A percentile compares a stretch with the other conserved stretches of the same genome.
These are phyloP conservation scores for Euschistus heros DNA, from an alignment of 1,140 invertebrate genomes.

Conservation along the genomic window DNA sequence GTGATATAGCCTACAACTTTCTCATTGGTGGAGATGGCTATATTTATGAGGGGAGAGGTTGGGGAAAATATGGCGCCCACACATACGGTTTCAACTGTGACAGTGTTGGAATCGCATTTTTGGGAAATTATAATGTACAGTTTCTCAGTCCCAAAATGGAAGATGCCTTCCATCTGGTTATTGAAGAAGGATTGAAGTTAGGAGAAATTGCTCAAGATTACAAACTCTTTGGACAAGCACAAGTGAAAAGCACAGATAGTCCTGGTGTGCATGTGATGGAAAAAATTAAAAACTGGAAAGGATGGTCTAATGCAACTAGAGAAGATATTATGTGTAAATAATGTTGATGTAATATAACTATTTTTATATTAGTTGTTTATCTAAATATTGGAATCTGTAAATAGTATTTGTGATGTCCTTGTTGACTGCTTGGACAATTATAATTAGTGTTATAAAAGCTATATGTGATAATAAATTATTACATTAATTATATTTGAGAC, in stretches of 20 bases:
- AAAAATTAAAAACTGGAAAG: slow-evolving; percentile 1
- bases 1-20: slow-evolving; percentile 60
- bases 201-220: neutral
- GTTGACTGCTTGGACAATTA: too few species aligned
- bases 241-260: neutral
- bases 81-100: slow-evolving; percentile 51
- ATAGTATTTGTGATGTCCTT: too few species aligned
- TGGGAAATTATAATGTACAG: neutral
- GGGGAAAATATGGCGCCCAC: slow-evolving; percentile 54
- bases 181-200: neutral
- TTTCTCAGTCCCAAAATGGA: neutral
- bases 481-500: too few species aligned
- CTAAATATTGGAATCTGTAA: too few species aligned
- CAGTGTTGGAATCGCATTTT: slow-evolving; percentile 40
- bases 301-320: neutral
- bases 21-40: slow-evolving; percentile 52
- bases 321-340: neutral
- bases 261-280: slow-evolving; percentile 8
- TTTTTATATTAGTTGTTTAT: too few species aligned
- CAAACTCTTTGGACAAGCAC: neutral
- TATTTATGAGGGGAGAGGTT: slow-evolving; percentile 60
- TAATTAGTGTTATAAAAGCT: too few species aligned
- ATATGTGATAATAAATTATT: too few species aligned
- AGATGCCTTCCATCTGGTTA: neutral
- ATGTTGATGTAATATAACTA: too few species aligned